Percentiles rank a stretch among this genome's conserved stretches.
Evolutionary conservation across 2,888 invertebrate species (phyloP).

Genomic region (Drosophila meridionalis): DNA sequence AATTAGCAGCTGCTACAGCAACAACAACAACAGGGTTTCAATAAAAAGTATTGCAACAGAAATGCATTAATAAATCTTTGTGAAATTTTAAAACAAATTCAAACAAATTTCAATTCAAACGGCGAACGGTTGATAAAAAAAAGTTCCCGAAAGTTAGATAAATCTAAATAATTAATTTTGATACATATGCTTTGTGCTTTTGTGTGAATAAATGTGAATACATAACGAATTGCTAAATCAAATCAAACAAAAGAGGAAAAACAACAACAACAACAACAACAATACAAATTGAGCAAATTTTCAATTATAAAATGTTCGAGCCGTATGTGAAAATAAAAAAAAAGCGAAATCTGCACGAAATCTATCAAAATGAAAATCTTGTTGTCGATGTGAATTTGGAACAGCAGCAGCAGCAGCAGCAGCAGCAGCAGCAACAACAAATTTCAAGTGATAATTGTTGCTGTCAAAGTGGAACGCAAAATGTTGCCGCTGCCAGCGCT

Average conservation of each 20-base stretch:
- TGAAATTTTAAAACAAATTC: constrained; percentile 34
- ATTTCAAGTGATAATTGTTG: constrained; percentile 73
- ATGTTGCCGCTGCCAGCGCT: constrained; percentile 48
- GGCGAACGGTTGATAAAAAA: constrained; percentile 43
- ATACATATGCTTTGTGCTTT: constrained; percentile 39
- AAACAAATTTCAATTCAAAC: constrained; percentile 45
- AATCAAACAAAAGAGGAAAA: constrained; percentile 12
- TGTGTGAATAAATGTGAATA: constrained; percentile 40
- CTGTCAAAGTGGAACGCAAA: constrained; percentile 65
- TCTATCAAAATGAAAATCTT: constrained; percentile 71
- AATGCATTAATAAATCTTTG: constrained; percentile 36
- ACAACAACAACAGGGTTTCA: constrained; percentile 56
- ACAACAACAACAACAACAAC: constrained; percentile 1
- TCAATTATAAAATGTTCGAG: constrained; percentile 84
- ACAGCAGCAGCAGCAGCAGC: constrained; percentile 57
- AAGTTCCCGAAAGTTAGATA: constrained; percentile 14
- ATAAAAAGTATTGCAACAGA: constrained; percentile 54
- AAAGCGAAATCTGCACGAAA: constrained; percentile 81
- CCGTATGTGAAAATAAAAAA: constrained; percentile 85
- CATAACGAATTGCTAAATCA: constrained; percentile 11
- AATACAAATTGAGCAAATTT: constrained; percentile 39
- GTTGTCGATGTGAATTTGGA: constrained; percentile 72
- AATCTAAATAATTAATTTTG: constrained; percentile 7
- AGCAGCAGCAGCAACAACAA: constrained; percentile 41
- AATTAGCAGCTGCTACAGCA: constrained; percentile 56